These are phyloP conservation scores for Myotis daubentonii DNA, from an alignment of 2,797 vertebrate species.

Conservation along the genomic window DNA sequence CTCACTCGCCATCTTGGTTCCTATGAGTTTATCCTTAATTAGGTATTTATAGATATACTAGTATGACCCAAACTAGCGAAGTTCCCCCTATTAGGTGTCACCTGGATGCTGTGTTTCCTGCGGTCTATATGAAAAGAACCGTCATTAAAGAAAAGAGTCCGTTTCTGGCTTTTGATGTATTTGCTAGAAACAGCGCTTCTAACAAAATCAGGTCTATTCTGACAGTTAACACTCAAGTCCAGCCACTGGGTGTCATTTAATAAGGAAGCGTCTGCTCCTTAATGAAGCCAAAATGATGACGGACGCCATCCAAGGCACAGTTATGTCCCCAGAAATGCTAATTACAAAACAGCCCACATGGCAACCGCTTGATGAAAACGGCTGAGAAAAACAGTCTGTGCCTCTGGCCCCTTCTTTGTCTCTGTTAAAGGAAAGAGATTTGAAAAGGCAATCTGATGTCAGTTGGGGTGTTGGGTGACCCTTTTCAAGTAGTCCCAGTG, in stretches of 20 bases:
- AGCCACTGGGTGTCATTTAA: background rate
- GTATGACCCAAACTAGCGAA: background rate
- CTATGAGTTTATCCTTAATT: conserved; percentile 22
- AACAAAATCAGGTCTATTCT: background rate
- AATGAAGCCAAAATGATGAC: background rate
- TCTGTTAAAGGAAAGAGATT: background rate
- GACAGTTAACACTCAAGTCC: background rate
- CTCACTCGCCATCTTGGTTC: background rate
- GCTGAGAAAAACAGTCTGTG: background rate
- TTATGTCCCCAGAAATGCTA: background rate
- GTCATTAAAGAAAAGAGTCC: background rate
- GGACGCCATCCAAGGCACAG: background rate
- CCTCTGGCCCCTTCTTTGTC: background rate
- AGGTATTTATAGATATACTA: background rate
- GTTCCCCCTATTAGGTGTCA: background rate
- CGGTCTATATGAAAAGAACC: background rate
- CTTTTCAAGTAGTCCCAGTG: background rate
- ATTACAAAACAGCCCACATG: background rate
- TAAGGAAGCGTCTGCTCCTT: background rate
- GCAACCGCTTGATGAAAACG: background rate
- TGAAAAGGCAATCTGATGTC: background rate
- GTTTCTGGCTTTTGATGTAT: background rate
- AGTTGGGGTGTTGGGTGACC: too few relatives aligned
- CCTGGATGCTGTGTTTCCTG: background rate
- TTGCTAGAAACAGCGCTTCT: background rate